These are phyloP conservation scores for Ernsta delagoae DNA, from an alignment of 2,888 invertebrate species.

Conservation along the genomic window DNA sequence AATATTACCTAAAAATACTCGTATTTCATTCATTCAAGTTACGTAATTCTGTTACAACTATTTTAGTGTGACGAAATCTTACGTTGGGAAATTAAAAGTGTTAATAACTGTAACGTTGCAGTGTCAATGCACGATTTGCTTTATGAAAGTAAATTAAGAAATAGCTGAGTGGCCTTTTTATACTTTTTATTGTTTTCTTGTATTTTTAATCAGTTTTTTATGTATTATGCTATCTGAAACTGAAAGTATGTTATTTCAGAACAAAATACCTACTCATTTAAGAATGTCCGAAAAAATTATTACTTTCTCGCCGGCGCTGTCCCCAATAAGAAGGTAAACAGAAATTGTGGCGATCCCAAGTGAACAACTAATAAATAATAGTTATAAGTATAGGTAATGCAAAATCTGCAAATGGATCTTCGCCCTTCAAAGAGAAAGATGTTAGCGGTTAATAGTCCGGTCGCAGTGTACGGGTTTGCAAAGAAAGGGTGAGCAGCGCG, in stretches of 20 bases:
- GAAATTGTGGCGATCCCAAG: too few species aligned
- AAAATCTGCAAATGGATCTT: neutral
- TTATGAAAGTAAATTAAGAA: neutral
- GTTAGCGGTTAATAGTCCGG: conserved; percentile 19
- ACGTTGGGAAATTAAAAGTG: conserved; percentile 12
- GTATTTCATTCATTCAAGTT: conserved; percentile 15
- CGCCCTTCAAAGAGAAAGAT: conserved; percentile 10
- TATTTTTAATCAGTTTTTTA: neutral
- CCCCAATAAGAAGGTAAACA: too few species aligned
- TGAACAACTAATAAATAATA: too few species aligned
- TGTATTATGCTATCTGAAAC: too few species aligned
- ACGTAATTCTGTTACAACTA: conserved; percentile 10
- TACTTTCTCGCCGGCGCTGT: too few species aligned
- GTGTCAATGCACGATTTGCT: conserved; percentile 3
- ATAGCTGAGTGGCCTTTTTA: neutral
- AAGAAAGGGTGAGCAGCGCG: conserved; percentile 16
- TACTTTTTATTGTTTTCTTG: neutral
- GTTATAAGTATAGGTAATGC: too few species aligned
- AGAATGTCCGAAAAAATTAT: too few species aligned
- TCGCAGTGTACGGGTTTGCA: conserved; percentile 15
- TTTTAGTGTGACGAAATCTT: conserved; percentile 9
- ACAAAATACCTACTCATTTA: too few species aligned
- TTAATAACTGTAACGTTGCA: conserved; percentile 3
- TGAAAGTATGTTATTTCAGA: too few species aligned
- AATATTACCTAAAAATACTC: conserved; percentile 15